Evolutionary conservation across 2,888 invertebrate genomes (phyloP).

Genomic region (Cerceris ruficornis): DNA sequence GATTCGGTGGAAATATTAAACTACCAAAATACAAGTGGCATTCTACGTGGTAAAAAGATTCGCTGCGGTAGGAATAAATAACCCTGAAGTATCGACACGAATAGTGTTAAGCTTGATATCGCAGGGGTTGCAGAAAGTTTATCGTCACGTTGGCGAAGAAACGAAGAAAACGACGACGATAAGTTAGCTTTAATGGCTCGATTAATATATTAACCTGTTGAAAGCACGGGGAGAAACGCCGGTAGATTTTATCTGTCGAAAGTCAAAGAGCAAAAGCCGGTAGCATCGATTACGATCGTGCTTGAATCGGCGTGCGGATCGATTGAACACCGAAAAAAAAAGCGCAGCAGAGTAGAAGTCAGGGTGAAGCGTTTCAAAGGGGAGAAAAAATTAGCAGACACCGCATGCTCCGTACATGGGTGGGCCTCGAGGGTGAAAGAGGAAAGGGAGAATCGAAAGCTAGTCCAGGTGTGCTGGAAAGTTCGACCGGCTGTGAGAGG

Average conservation of each 20-base stretch:
- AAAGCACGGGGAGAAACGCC: conserved; percentile 13
- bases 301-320: conserved; percentile 39
- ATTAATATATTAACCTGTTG: conserved; percentile 39
- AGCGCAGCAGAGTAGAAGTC: conserved; percentile 52
- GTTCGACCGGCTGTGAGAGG: conserved; percentile 61
- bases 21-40: too few species aligned
- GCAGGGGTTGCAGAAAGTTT: too few species aligned
- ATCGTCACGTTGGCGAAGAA: not conserved
- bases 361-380: conserved; percentile 48
- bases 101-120: too few species aligned
- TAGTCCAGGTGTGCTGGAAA: conserved; percentile 71
- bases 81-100: too few species aligned
- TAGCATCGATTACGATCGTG: conserved; percentile 47
- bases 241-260: conserved; percentile 27
- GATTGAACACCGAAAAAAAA: conserved; percentile 45
- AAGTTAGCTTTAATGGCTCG: conserved; percentile 3
- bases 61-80: too few species aligned
- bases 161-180: not conserved
- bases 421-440: conserved; percentile 50
- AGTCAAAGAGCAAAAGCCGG: conserved; percentile 33
- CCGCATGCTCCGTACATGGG: conserved; percentile 44
- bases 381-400: conserved; percentile 57
- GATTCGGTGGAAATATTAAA: too few species aligned
- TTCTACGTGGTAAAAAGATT: too few species aligned
- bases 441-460: conserved; percentile 48